phyloP scores from a whole-genome alignment of 2,797 vertebrate genomes.

The Tiaroga cobitis region DNA sequence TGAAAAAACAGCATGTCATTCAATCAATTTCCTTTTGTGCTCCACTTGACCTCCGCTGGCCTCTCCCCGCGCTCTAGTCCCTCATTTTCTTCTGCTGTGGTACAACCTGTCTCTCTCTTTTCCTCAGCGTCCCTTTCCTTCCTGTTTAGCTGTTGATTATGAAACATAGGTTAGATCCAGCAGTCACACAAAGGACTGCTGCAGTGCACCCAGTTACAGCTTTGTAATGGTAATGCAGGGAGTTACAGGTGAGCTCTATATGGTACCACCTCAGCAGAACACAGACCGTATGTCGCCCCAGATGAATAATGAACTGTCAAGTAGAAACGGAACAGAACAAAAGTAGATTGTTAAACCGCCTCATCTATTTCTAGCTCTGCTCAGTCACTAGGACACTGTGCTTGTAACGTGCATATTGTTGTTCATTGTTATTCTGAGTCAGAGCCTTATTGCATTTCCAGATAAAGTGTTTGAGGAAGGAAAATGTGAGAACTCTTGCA shows the following conservation, averaged over 20 bases:
- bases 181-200: slow-evolving; percentile 23
- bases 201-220: slow-evolving; percentile 31
- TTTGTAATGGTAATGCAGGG: slow-evolving; percentile 33
- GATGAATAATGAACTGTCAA: slow-evolving; percentile 19
- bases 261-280: slow-evolving; percentile 18
- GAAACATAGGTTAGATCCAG: slow-evolving; percentile 48
- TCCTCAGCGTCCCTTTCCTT: slow-evolving; percentile 58
- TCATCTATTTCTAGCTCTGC: slow-evolving; percentile 2
- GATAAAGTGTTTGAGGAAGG: slow-evolving; percentile 3
- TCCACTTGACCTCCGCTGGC: not conserved
- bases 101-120: slow-evolving; percentile 51
- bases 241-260: slow-evolving; percentile 6
- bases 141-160: slow-evolving; percentile 55
- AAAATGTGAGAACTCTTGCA: not conserved
- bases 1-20: slow-evolving; percentile 47
- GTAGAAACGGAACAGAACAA: not conserved
- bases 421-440: slow-evolving; percentile 18
- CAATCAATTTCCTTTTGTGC: slow-evolving; percentile 35
- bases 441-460: slow-evolving; percentile 5
- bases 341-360: slow-evolving; percentile 16
- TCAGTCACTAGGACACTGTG: slow-evolving; percentile 8
- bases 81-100: slow-evolving; percentile 9
- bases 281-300: not conserved
- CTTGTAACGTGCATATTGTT: slow-evolving; percentile 14
- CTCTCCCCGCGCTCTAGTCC: not conserved